Evolutionary conservation across 2,797 vertebrate species (phyloP).

Genomic region (Macropus fuliginosus): DNA sequence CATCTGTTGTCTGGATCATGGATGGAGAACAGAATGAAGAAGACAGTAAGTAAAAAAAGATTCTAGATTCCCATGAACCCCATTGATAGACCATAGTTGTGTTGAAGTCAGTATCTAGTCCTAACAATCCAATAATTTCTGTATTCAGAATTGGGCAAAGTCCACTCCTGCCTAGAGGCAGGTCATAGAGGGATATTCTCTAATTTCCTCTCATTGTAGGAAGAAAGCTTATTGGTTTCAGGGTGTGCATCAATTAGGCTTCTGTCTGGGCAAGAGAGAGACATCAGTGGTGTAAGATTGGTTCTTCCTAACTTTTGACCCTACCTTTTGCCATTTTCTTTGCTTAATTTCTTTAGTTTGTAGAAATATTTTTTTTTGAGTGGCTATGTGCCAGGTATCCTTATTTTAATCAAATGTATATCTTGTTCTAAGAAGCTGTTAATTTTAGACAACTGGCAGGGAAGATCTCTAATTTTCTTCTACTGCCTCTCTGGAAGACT

Average conservation of each 20-base stretch:
- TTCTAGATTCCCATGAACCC: not conserved
- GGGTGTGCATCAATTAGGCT: fast-evolving
- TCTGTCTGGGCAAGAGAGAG: fast-evolving
- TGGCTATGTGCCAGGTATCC: not conserved
- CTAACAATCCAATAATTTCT: not conserved
- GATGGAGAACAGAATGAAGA: conserved; percentile 62
- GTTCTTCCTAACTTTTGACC: not conserved
- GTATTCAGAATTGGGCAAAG: not conserved
- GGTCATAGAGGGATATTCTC: not conserved
- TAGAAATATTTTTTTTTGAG: not conserved
- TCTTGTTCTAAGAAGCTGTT: conserved; percentile 28
- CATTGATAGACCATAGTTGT: not conserved
- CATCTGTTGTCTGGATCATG: conserved; percentile 55
- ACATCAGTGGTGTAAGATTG: not conserved
- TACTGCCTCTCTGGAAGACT: not conserved
- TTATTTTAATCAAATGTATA: not conserved
- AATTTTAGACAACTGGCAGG: not conserved
- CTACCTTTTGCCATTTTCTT: not conserved
- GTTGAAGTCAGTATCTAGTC: not conserved
- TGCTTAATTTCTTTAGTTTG: not conserved
- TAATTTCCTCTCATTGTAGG: fast-evolving
- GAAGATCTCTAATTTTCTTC: not conserved
- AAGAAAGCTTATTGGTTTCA: not conserved
- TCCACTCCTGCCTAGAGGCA: not conserved
- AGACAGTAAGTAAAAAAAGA: conserved; percentile 70